These are phyloP conservation scores for Schizopygopsis malacanthus DNA, from an alignment of 2,797 vertebrate species.

Conservation along the genomic window DNA sequence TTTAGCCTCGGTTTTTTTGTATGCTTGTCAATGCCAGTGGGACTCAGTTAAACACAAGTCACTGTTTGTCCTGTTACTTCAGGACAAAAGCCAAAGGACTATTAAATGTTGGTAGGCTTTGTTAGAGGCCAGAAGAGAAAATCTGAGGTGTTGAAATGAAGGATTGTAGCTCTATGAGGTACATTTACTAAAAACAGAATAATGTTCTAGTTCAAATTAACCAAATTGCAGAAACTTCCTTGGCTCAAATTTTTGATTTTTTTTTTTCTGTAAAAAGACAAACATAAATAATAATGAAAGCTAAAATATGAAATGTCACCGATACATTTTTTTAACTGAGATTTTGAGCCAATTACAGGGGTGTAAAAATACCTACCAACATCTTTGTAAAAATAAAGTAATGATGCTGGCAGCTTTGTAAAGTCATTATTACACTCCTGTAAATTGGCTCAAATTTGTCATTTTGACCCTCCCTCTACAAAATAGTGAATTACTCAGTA, in stretches of 20 bases:
- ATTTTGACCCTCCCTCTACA: too few relatives aligned
- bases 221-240: too few relatives aligned
- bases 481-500: background rate
- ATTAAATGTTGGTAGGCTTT: background rate
- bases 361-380: background rate
- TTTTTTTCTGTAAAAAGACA: too few relatives aligned
- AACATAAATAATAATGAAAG: too few relatives aligned
- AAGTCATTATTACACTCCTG: too few relatives aligned
- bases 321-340: too few relatives aligned
- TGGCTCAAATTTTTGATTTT: too few relatives aligned
- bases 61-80: conserved; percentile 69
- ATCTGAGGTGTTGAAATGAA: background rate
- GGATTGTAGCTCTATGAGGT: background rate
- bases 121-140: background rate
- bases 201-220: too few relatives aligned
- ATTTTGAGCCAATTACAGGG: too few relatives aligned
- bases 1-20: conserved; percentile 71
- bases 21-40: conserved; percentile 67
- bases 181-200: background rate
- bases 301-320: too few relatives aligned
- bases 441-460: too few relatives aligned
- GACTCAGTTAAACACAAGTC: conserved; percentile 67
- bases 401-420: too few relatives aligned
- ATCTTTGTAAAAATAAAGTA: background rate
- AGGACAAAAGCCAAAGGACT: conserved; percentile 35